Evolutionary conservation across 2,888 invertebrate species (phyloP).

Genomic region (Callyntrura guangdongensis): DNA sequence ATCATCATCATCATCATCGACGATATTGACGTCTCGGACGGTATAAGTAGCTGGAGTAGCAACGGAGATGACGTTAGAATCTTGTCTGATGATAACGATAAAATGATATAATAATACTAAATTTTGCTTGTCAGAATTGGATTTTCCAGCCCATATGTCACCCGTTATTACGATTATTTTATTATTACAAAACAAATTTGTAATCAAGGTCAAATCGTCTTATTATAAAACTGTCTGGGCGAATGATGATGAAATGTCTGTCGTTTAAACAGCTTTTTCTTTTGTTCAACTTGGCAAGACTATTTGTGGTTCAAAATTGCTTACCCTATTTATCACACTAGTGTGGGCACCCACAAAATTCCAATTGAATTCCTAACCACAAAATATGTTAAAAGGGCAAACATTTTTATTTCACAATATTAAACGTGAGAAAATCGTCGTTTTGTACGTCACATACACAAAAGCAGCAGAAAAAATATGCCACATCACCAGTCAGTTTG

Average conservation of each 20-base stretch:
- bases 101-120: not conserved
- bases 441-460: no score
- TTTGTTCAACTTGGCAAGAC: no score
- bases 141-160: slow-evolving; percentile 44
- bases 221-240: not conserved
- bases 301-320: no score
- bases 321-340: no score
- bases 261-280: not conserved
- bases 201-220: slow-evolving; percentile 33
- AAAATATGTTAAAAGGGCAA: not conserved
- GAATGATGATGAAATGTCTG: slow-evolving; percentile 18
- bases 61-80: not conserved
- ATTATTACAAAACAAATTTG: slow-evolving; percentile 39
- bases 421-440: no score
- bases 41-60: not conserved
- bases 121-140: slow-evolving; percentile 18
- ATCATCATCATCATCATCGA: not conserved
- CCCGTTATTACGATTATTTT: slow-evolving; percentile 12
- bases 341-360: no score
- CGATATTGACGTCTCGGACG: no score
- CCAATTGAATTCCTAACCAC: no score
- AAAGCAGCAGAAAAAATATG: no score
- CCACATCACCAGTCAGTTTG: no score
- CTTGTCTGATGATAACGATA: no score
- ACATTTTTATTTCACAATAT: no score